Conservation (phyloP, 1,140 invertebrate species). For the Magallana gigas region DNA sequence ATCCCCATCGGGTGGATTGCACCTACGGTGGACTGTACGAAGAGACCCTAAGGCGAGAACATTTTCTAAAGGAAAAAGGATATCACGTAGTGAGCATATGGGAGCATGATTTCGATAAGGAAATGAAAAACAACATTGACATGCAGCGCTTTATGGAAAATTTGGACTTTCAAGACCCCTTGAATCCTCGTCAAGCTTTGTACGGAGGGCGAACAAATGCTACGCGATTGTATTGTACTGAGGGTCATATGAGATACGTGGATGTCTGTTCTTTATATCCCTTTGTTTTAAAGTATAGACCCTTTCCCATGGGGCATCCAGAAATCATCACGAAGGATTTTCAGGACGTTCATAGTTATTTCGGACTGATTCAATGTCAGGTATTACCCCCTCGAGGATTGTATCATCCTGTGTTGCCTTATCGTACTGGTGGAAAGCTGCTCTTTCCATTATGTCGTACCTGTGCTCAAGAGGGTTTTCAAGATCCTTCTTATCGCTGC, state of each 20-base stretch:
- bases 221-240: not conserved
- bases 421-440: not conserved
- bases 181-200: slow-evolving; percentile 32
- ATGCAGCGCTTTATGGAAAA: not conserved
- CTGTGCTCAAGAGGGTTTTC: not conserved
- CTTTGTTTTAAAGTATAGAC: slow-evolving; percentile 26
- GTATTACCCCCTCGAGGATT: slow-evolving; percentile 44
- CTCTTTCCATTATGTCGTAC: slow-evolving; percentile 46
- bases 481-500: not conserved
- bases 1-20: not conserved
- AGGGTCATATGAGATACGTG: slow-evolving; percentile 35
- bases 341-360: slow-evolving; percentile 23
- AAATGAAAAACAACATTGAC: not conserved
- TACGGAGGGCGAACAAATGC: slow-evolving; percentile 48
- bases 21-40: not conserved
- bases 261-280: slow-evolving; percentile 46
- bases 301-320: slow-evolving; percentile 41
- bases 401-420: slow-evolving; percentile 50
- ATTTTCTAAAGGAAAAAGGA: not conserved
- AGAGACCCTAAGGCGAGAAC: not conserved
- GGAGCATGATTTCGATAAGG: not conserved
- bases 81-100: not conserved
- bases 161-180: not conserved
- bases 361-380: slow-evolving; percentile 38
- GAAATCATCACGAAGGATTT: slow-evolving; percentile 45